phyloP scores from a whole-genome alignment of 1,140 invertebrate species.

The Theocolax elegans region DNA sequence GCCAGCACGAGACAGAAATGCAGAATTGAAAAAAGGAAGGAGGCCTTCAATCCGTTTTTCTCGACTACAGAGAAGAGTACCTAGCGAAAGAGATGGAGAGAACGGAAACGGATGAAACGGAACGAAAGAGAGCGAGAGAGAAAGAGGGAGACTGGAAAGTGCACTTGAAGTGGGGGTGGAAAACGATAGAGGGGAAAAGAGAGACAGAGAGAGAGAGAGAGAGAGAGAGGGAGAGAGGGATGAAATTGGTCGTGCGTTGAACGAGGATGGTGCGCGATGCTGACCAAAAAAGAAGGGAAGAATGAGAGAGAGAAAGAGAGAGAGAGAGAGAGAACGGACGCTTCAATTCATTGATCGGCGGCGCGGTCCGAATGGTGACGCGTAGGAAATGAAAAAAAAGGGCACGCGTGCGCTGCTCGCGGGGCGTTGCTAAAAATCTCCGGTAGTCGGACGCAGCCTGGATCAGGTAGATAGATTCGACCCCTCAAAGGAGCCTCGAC shows the following conservation, averaged over 20 bases:
- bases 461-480: constrained; percentile 19
- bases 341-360: constrained; percentile 69
- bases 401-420: too few relatives aligned
- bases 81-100: constrained; percentile 37
- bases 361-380: constrained; percentile 62
- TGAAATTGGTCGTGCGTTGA: constrained; percentile 54
- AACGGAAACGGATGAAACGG: constrained; percentile 42
- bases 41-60: constrained; percentile 53
- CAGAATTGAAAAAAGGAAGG: constrained; percentile 42
- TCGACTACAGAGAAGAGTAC: constrained; percentile 33
- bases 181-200: constrained; percentile 41
- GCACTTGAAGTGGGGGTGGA: constrained; percentile 38
- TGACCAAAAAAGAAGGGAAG: constrained; percentile 50
- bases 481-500: neutral
- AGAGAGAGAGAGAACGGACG: constrained; percentile 58
- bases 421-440: constrained; percentile 62
- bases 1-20: constrained; percentile 36
- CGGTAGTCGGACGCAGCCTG: constrained; percentile 46
- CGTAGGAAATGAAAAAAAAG: constrained; percentile 60
- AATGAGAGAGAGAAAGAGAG: constrained; percentile 60
- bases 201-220: constrained; percentile 45
- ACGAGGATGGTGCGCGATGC: constrained; percentile 52
- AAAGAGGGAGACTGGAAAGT: constrained; percentile 40
- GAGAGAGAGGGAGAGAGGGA: constrained; percentile 40
- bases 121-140: constrained; percentile 36